Evolutionary conservation across 2,888 invertebrate genomes (phyloP), one percentile per base, ranked within the genome.

Genomic region (Prosopocoilus inquinatus): DNA sequence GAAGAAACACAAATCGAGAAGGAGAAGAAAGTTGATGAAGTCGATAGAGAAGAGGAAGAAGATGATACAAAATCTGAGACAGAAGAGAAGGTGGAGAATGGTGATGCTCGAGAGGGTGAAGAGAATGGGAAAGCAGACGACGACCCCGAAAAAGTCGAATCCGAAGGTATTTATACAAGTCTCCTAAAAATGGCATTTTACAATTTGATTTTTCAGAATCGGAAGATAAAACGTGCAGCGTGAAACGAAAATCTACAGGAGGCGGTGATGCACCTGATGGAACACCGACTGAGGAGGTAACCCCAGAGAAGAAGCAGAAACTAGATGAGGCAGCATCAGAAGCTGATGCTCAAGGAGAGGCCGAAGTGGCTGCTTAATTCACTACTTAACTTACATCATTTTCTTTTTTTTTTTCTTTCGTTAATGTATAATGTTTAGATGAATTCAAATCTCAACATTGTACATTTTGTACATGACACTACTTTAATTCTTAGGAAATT

Each of bases 291-390:
- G 86, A 86, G 61, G 86, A 83, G 64, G 82, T 81, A 45, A 84
- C 85, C 57, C 87, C 88, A 7, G 88, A 88, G 70, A 89, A 89
- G 77, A 89, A 89, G 70, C 83, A 86, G 62, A 89, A 87, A 78
- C 79, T 87, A 52, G 84, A 82, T 9, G 87, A 87, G 46, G 83
- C 83, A 60, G 75, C 81, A 7, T 81, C 81, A 9, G 86, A 86
- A 67, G 76, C 78, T 32, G 80, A 81, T 64, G 77, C 78, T 61
- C 81, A 81, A 65, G 80, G 79, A 44, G 79, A 81, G 20, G 68
- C 72, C 50, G 82, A 83, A 69, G 82, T 81, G 50, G 80, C 82
- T 57, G 84, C 84, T 74, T 84, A 56, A 55, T 60, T 60, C 61
- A 62, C 55, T 59, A 55, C 59, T 59, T 45, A 20, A 47, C 52